Evolutionary conservation across 2,113 vertebrate genomes (phyloP), one percentile per base, ranked within the genome.

Genomic region (Pteruthius melanotis): DNA sequence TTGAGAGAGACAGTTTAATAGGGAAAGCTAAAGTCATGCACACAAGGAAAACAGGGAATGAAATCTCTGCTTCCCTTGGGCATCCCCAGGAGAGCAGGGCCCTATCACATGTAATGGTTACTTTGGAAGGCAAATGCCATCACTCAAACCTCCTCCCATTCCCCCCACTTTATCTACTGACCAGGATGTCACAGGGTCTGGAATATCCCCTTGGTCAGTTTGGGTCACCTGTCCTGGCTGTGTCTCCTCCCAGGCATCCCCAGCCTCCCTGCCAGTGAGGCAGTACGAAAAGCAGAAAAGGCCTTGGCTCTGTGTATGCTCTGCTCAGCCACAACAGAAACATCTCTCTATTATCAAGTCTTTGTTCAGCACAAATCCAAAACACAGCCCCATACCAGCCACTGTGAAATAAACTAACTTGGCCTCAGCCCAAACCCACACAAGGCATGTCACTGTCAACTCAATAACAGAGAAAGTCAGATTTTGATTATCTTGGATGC

Each of bases 141-240:
- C 8, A 4, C 14, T 54, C 40, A 47, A 31, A 27, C 10, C 11
- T 54, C 9, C 5, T 28, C 15, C 10, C 24, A 17, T 13, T 42
- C 6, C 11, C 2, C 15, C 5, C 7, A 4, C 3, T 68, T 53
- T 4, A 13, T 8, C 2, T 1, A 12, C 1, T 39, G 39, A 60
- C 4, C n/a, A 15, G 2, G 16, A 5, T 61, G 2, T 19, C 21
- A 18, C 0, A 0, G 26, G 40, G 5, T 15, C 10, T 69, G n/a
- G 24, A 47, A 22, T 22, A 9, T 3, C 20, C 11, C 8, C 47
- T 21, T 47, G 54, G 24, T 13, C 40, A 35, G 3, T 13, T 35
- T 21, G 61, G 20, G 7, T 11, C 54, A 27, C 26, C 30, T 61
- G 4, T 31, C 40, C 30, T 6, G 3, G 17, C 54, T 47, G 21